Evolutionary conservation across 2,113 vertebrate genomes (phyloP).

Genomic region (Ceyx cyanopectus): DNA sequence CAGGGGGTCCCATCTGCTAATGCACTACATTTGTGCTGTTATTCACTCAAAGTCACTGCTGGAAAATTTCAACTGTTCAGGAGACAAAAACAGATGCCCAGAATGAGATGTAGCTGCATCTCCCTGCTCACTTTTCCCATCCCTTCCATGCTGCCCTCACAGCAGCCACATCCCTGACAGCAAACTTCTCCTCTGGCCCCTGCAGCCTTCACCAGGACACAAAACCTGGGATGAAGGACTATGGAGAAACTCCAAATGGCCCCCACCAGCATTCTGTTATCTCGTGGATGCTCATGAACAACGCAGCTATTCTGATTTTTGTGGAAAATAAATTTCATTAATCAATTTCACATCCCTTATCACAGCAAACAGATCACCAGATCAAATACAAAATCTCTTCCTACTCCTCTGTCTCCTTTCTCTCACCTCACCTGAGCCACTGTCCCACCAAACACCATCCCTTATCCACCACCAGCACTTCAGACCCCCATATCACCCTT

Average conservation of each 20-base stretch:
- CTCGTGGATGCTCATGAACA: background rate
- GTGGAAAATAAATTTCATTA: background rate
- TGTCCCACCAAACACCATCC: accelerated
- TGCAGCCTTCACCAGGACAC: background rate
- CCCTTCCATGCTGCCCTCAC: background rate
- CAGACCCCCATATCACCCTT: background rate
- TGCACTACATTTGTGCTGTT: too few species aligned
- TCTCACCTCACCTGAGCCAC: accelerated
- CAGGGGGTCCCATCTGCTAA: too few species aligned
- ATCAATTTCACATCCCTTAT: background rate
- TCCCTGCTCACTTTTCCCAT: background rate
- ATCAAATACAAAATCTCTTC: background rate
- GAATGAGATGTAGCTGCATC: background rate
- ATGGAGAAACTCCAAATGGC: background rate
- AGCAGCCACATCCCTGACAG: background rate
- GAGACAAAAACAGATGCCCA: too few species aligned
- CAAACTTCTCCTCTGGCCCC: background rate
- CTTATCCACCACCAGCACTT: accelerated
- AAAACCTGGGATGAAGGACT: background rate
- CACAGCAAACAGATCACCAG: background rate
- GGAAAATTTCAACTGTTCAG: too few species aligned
- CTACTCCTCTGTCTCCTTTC: background rate
- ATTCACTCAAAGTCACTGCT: too few species aligned
- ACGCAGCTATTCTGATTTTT: background rate
- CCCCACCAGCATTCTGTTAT: background rate